These are phyloP conservation scores for Poeciliopsis presidionis DNA, from an alignment of 2,797 vertebrate genomes.

Conservation along the genomic window DNA sequence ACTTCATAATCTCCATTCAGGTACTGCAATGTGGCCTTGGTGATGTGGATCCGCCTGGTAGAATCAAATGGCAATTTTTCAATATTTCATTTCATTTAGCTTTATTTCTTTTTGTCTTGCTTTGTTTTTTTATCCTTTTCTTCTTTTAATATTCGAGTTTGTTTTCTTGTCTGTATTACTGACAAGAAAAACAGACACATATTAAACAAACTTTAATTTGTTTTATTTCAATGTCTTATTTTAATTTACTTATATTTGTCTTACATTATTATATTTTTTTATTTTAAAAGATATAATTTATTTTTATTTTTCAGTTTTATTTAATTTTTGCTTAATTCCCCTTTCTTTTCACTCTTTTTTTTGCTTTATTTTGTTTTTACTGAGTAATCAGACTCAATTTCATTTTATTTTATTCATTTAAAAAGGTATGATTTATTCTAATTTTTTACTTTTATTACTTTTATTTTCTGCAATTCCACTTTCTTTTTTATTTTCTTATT, in stretches of 20 bases:
- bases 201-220: background rate
- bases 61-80: background rate
- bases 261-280: background rate
- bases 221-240: background rate
- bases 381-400: too few species aligned
- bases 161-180: background rate
- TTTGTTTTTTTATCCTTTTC: background rate
- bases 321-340: background rate
- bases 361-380: too few species aligned
- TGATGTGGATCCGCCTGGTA: conserved; percentile 93
- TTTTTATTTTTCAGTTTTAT: background rate
- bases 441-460: background rate
- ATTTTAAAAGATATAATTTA: background rate
- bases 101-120: background rate
- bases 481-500: background rate
- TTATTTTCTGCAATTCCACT: background rate
- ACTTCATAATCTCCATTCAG: conserved; percentile 95
- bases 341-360: background rate
- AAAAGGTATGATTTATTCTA: background rate
- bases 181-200: too few species aligned
- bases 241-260: background rate
- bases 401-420: too few species aligned
- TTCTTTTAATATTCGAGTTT: background rate
- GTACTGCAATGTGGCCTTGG: conserved; percentile 92
- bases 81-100: background rate